A percentile compares a stretch with the other conserved stretches of the same genome.
Evolutionary conservation across 2,888 invertebrate genomes (phyloP).

Genomic region (Lasius fuliginosus): DNA sequence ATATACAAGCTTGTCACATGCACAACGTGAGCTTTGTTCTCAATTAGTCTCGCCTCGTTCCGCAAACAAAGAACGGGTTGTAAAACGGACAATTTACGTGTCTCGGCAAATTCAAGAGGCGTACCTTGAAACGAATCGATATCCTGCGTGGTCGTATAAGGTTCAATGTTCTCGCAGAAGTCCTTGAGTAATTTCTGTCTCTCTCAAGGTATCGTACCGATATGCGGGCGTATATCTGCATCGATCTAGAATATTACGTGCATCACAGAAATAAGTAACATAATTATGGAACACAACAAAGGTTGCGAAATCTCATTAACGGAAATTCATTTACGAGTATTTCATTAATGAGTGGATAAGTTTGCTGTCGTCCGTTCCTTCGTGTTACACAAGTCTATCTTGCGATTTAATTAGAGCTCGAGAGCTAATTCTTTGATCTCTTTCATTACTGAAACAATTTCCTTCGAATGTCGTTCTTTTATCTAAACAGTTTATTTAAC

Average conservation of each 20-base stretch:
- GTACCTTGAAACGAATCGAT: conserved; percentile 51
- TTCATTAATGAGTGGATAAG: background rate
- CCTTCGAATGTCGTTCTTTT: background rate
- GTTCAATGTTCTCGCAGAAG: conserved; percentile 63
- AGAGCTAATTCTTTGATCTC: background rate
- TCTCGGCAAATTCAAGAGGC: background rate
- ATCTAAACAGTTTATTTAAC: background rate
- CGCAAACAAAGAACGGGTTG: background rate
- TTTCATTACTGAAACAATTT: background rate
- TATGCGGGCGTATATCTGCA: conserved; percentile 54
- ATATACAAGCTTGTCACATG: background rate
- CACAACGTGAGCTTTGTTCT: background rate
- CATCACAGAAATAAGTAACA: background rate
- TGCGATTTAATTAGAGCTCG: background rate
- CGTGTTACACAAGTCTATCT: background rate
- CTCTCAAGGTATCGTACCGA: conserved; percentile 50
- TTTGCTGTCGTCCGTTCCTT: background rate
- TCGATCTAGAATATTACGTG: conserved; percentile 37
- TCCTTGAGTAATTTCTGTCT: conserved; percentile 43
- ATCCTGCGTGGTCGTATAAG: conserved; percentile 25
- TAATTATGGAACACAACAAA: background rate
- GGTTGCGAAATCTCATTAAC: background rate
- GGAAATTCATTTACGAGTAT: background rate
- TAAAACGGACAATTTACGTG: conserved; percentile 14
- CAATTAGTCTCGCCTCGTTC: background rate